Conservation (phyloP, 2,888 invertebrate species). For the Noctua fimbriata region DNA sequence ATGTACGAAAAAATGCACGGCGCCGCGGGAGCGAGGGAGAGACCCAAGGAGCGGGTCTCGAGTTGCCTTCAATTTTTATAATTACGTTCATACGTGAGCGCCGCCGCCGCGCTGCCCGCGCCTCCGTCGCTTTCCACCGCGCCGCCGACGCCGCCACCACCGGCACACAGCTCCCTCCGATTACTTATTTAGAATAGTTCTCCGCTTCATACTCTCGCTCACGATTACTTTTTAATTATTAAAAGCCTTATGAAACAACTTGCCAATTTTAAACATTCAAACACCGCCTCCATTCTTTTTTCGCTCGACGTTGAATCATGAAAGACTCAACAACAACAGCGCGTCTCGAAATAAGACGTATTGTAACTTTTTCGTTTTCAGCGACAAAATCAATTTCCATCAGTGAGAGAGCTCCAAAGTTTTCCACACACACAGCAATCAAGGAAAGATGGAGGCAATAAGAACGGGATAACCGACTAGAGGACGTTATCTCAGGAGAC, state of each 20-base stretch:
- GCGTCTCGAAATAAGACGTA: conserved; percentile 76
- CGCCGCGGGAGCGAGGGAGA: conserved; percentile 87
- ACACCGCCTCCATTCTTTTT: conserved; percentile 40
- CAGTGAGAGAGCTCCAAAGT: conserved; percentile 84
- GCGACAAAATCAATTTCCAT: conserved; percentile 86
- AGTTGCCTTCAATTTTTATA: conserved; percentile 90
- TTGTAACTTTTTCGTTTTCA: conserved; percentile 84
- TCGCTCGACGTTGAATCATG: conserved; percentile 38
- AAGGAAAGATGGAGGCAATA: conserved; percentile 89
- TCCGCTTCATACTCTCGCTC: conserved; percentile 73
- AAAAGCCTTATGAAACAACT: conserved; percentile 64
- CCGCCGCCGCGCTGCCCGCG: conserved; percentile 69
- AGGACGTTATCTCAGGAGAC: conserved; percentile 90
- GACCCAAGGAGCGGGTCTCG: conserved; percentile 83
- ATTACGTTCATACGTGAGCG: conserved; percentile 92
- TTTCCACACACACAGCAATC: conserved; percentile 88
- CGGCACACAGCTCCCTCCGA: conserved; percentile 70
- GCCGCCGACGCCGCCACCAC: conserved; percentile 72
- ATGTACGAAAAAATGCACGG: conserved; percentile 91
- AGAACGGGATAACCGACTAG: conserved; percentile 89
- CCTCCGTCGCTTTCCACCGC: conserved; percentile 67
- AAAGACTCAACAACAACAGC: conserved; percentile 66
- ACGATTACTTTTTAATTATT: conserved; percentile 81
- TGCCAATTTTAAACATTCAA: conserved; percentile 50
- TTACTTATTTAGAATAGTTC: conserved; percentile 85